Evolutionary conservation across 2,113 vertebrate species (phyloP).

Genomic region (Ochotona curzoniae): DNA sequence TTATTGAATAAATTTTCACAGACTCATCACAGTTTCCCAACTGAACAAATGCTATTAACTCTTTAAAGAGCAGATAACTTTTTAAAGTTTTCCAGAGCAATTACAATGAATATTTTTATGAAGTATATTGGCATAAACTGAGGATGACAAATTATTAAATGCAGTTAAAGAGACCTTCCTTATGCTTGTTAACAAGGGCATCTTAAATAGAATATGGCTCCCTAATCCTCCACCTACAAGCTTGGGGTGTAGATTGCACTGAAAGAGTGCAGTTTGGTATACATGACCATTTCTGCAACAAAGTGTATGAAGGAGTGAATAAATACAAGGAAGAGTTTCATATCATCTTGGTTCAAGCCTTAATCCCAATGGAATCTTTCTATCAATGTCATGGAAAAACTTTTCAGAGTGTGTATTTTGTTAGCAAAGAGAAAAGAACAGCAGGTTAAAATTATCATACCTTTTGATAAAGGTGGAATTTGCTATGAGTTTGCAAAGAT

Average conservation of each 20-base stretch:
- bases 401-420: not conserved
- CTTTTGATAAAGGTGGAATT: not conserved
- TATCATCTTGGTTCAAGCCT: not conserved
- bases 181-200: not conserved
- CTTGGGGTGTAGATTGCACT: not conserved
- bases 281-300: not conserved
- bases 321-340: not conserved
- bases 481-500: not conserved
- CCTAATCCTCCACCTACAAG: not conserved
- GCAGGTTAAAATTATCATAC: not conserved
- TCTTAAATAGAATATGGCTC: slow-evolving; percentile 1
- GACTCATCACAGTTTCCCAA: not conserved
- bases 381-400: not conserved
- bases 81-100: not conserved
- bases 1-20: not conserved
- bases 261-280: not conserved
- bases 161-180: not conserved
- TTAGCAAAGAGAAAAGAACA: not conserved
- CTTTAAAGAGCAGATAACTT: not conserved
- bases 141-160: slow-evolving; percentile 17
- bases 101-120: not conserved
- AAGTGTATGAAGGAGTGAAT: not conserved
- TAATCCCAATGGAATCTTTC: not conserved
- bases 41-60: not conserved
- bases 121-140: not conserved